phyloP scores from a whole-genome alignment of 1,140 invertebrate genomes.

The Caerostris darwini region DNA sequence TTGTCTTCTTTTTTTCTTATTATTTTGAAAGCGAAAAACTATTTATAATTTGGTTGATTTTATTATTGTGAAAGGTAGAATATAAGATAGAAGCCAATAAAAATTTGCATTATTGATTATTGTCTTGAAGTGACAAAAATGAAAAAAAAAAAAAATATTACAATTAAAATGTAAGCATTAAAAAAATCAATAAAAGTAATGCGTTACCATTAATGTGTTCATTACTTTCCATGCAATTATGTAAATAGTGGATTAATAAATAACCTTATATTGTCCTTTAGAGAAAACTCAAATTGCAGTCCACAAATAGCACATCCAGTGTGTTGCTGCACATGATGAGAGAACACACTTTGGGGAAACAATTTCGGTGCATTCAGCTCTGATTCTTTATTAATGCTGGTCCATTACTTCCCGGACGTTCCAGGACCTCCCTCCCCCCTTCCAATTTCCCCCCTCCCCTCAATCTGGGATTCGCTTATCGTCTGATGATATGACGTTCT shows the following conservation, averaged over 20 bases:
- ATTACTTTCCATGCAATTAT: too few species aligned
- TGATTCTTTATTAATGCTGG: constrained; percentile 62
- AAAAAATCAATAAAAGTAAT: too few species aligned
- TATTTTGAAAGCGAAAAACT: too few species aligned
- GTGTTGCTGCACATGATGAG: constrained; percentile 15
- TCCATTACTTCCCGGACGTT: constrained; percentile 64
- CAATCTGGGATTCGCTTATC: constrained; percentile 18
- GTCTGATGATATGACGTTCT: constrained; percentile 22
- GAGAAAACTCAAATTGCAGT: not conserved
- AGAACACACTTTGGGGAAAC: constrained; percentile 33
- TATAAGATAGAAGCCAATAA: too few species aligned
- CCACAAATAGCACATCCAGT: not conserved
- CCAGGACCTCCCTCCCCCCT: not conserved
- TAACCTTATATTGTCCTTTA: not conserved
- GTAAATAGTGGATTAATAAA: not conserved
- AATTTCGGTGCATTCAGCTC: constrained; percentile 39
- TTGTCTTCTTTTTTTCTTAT: too few species aligned
- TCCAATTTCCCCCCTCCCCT: not conserved
- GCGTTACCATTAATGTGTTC: too few species aligned
- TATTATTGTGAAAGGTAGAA: too few species aligned
- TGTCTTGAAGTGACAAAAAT: too few species aligned
- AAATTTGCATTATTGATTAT: too few species aligned
- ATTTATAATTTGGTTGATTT: too few species aligned
- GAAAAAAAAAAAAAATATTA: too few species aligned
- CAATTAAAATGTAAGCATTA: too few species aligned